These are phyloP conservation scores for Tragelaphus scriptus DNA, from an alignment of 2,113 vertebrate genomes.

Conservation along the genomic window DNA sequence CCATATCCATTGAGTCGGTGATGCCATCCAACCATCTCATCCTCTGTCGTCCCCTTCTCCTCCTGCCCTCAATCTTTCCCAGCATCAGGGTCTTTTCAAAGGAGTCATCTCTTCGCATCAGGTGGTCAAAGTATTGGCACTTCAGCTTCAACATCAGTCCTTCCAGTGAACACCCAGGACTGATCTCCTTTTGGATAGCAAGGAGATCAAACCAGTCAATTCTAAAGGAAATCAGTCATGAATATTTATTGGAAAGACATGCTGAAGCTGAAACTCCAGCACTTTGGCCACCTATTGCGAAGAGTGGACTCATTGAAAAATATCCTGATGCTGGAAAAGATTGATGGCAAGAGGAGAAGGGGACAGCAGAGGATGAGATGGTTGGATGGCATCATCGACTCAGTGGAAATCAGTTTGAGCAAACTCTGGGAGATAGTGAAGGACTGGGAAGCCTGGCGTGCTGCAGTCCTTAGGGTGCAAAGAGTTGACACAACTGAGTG, in stretches of 20 bases:
- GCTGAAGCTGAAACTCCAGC: background rate
- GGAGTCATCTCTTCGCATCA: background rate
- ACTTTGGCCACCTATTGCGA: background rate
- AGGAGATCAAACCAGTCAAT: too few relatives aligned
- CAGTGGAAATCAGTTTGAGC: background rate
- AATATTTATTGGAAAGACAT: too few relatives aligned
- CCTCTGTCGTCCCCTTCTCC: background rate
- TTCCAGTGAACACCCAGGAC: too few relatives aligned
- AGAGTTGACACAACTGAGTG: background rate
- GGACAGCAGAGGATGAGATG: background rate
- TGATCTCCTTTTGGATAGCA: too few relatives aligned
- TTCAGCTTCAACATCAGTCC: too few relatives aligned
- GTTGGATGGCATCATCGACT: background rate
- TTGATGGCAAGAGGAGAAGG: background rate
- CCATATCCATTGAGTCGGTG: background rate
- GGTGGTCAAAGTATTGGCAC: background rate
- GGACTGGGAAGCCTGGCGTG: background rate
- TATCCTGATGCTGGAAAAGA: background rate
- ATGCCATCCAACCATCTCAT: background rate
- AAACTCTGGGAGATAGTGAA: background rate
- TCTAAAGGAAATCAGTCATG: too few relatives aligned
- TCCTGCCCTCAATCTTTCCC: background rate
- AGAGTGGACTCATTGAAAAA: background rate
- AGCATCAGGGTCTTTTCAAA: background rate
- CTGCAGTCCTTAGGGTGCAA: background rate